Evolutionary conservation across 2,113 vertebrate genomes (phyloP), one percentile per base, ranked within the genome.

Genomic region (Spheniscus mendiculus): DNA sequence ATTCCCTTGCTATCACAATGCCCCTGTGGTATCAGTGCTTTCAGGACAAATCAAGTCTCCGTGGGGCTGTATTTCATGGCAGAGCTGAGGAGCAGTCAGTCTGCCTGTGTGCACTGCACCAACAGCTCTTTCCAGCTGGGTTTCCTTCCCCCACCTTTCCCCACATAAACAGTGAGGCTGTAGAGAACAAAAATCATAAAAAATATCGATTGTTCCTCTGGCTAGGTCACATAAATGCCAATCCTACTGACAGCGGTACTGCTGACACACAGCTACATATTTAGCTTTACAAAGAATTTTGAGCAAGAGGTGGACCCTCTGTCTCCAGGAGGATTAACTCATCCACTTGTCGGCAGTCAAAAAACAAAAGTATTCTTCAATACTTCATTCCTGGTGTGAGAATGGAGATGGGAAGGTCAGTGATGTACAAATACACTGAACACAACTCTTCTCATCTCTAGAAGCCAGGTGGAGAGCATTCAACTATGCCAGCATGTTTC

Each of bases 341-440:
- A 49, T 42, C n/a, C 2, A 3, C 44, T 67, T 72, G 18, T 15
- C 3, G 2, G 16, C 4, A 3, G 32, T 26, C 2, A 2, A 73
- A 52, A 73, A 27, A 2, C 22, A 27, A 16, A 45, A 62, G 12
- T 42, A 27, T 32, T 16, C 5, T 32, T 78, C 47, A 62, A 10
- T 26, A 56, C 29, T 72, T 83, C 14, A 17, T 53, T 77, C 44
- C n/a, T 29, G 22, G 62, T 49, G 52, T 53, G n/a, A 78, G n/a
- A 86, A 40, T 26, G 42, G 36, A 76, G 27, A 62, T 50, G 8
- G 38, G 47, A 78, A 73, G 34, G 23, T 58, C 18, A 22, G 20
- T 36, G 53, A 58, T 30, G 20, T 52, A 72, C 36, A 62, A 45
- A 52, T 34, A 62, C 26, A 87, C 7, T 9, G 9, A 87, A 21